These are phyloP conservation scores for Eublepharis macularius DNA, from an alignment of 2,113 vertebrate genomes.

Conservation along the genomic window DNA sequence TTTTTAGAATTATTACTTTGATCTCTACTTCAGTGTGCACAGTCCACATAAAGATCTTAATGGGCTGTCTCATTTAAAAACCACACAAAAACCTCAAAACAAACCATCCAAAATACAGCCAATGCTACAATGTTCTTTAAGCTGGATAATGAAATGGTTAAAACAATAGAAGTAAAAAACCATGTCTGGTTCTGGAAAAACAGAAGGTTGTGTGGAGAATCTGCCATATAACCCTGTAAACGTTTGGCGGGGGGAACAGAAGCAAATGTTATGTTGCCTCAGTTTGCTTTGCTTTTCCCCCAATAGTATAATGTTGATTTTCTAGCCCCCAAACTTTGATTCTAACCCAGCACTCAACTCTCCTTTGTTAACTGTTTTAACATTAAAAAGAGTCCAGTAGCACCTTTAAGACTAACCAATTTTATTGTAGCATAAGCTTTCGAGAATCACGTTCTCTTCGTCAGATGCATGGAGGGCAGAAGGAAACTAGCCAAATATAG, in stretches of 20 bases:
- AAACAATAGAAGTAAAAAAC: constrained; percentile 2
- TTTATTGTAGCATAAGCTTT: too few species aligned
- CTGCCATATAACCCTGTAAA: neutral
- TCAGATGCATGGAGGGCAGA: too few species aligned
- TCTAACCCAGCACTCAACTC: constrained; percentile 41
- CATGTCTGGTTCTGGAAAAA: neutral
- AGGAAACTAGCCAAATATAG: too few species aligned
- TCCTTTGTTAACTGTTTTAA: constrained; percentile 52
- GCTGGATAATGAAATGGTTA: neutral
- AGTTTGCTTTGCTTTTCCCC: neutral
- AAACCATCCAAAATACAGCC: neutral
- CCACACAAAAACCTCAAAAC: neutral
- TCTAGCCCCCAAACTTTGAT: neutral
- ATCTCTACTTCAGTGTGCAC: constrained; percentile 29
- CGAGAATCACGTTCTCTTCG: too few species aligned
- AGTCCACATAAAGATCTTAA: constrained; percentile 23
- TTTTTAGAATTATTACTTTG: constrained; percentile 27
- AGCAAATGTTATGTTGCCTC: neutral
- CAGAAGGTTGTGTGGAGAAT: constrained; percentile 7
- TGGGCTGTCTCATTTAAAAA: neutral
- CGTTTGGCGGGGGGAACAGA: neutral
- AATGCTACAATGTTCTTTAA: neutral
- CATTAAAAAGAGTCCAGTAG: too few species aligned
- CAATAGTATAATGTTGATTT: neutral
- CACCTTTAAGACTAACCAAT: too few species aligned